These are phyloP conservation scores for Brachyptera putata DNA, from an alignment of 2,888 invertebrate genomes.

Conservation along the genomic window DNA sequence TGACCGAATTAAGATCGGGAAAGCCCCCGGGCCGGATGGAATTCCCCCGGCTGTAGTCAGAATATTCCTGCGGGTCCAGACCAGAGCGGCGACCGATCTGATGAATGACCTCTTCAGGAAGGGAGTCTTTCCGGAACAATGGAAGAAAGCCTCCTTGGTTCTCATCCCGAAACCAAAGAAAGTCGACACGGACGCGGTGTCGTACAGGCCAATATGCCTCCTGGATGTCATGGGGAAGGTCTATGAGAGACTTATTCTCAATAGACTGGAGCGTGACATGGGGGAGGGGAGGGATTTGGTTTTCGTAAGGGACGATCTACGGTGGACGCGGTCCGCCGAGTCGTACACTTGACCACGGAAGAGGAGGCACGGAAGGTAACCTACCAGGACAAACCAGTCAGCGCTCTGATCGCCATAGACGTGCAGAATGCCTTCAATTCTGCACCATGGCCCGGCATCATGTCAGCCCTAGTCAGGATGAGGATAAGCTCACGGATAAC, in stretches of 20 bases:
- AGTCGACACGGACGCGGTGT: neutral
- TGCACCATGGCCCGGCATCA: too few species aligned
- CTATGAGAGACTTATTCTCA: slow-evolving; percentile 17
- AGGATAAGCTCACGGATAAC: too few species aligned
- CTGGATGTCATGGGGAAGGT: slow-evolving; percentile 28
- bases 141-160: slow-evolving; percentile 28
- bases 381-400: neutral
- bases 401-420: neutral
- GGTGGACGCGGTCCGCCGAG: neutral
- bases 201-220: slow-evolving; percentile 26
- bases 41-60: neutral
- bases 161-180: slow-evolving; percentile 26
- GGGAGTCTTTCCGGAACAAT: slow-evolving; percentile 25
- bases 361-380: neutral
- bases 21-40: neutral
- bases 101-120: slow-evolving; percentile 8
- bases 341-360: neutral
- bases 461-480: too few species aligned
- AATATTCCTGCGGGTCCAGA: neutral
- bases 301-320: neutral
- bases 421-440: neutral
- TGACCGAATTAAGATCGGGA: too few species aligned
- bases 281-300: neutral
- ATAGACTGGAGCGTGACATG: neutral
- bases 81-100: neutral